Percentiles rank a stretch among this genome's conserved stretches.
These are phyloP conservation scores for Anoplopoma fimbria DNA, from an alignment of 2,113 vertebrate species.

Conservation along the genomic window DNA sequence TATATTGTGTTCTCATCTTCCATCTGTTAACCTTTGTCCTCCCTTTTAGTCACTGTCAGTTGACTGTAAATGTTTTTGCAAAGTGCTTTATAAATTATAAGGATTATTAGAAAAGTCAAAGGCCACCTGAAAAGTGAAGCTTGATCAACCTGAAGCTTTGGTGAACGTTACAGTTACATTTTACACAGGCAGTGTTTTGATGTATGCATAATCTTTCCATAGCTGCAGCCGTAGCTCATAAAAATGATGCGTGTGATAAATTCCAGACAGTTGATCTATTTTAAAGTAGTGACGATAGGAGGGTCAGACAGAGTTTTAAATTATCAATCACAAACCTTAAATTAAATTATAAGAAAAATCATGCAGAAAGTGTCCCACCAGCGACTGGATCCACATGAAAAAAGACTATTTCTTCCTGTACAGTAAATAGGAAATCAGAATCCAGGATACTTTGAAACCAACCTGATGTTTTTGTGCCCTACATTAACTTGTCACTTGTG, in stretches of 20 bases:
- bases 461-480: slow-evolving; percentile 9
- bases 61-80: neutral
- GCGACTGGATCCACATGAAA: neutral
- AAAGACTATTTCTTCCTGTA: neutral
- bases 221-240: neutral
- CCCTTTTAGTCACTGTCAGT: neutral
- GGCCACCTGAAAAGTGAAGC: neutral
- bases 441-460: neutral
- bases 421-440: neutral
- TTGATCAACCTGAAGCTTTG: neutral
- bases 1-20: neutral
- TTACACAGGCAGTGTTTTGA: neutral
- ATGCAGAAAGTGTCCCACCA: neutral
- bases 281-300: neutral
- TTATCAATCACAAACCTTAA: neutral
- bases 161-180: neutral
- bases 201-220: neutral
- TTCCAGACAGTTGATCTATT: neutral
- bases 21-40: neutral
- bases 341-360: neutral
- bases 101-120: neutral
- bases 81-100: neutral
- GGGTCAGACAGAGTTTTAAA: neutral
- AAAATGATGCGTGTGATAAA: neutral
- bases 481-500: slow-evolving; percentile 19